A percentile compares a stretch with the other conserved stretches of the same genome.
Conservation (phyloP, 2,113 vertebrate genomes). For the Thunnus maccoyii region DNA sequence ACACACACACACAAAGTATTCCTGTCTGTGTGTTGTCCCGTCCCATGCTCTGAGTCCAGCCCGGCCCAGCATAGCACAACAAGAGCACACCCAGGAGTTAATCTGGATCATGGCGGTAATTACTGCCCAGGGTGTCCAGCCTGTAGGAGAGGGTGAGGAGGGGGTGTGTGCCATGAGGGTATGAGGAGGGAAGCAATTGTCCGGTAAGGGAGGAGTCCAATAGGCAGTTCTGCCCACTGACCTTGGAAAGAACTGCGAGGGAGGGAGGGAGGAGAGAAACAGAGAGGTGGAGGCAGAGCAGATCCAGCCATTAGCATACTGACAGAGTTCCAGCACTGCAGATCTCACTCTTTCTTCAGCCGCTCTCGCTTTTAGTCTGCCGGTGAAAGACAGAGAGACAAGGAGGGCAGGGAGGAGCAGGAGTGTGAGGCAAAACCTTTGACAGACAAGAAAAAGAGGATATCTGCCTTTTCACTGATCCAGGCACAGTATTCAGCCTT, state of each 20-base stretch:
- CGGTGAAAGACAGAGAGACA: slow-evolving; percentile 26
- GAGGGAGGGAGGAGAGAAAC: slow-evolving; percentile 26
- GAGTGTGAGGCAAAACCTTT: slow-evolving; percentile 42
- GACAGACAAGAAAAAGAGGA: slow-evolving; percentile 57
- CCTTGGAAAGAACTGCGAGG: not conserved
- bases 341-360: slow-evolving; percentile 50
- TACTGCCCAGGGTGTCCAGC: slow-evolving; percentile 62
- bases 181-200: slow-evolving; percentile 37
- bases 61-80: slow-evolving; percentile 34
- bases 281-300: slow-evolving; percentile 51
- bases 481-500: slow-evolving; percentile 10
- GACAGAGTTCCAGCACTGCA: slow-evolving; percentile 75
- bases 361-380: slow-evolving; percentile 34
- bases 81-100: slow-evolving; percentile 76
- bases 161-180: not conserved
- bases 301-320: slow-evolving; percentile 58
- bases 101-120: slow-evolving; percentile 81
- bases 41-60: slow-evolving; percentile 24
- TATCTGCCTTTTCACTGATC: slow-evolving; percentile 31
- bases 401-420: slow-evolving; percentile 38
- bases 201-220: slow-evolving; percentile 66
- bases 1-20: slow-evolving; percentile 53
- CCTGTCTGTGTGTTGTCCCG: slow-evolving; percentile 59
- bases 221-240: not conserved
- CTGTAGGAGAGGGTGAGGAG: slow-evolving; percentile 30